These are phyloP conservation scores for Tautogolabrus adspersus DNA, from an alignment of 2,113 vertebrate genomes.

Conservation along the genomic window DNA sequence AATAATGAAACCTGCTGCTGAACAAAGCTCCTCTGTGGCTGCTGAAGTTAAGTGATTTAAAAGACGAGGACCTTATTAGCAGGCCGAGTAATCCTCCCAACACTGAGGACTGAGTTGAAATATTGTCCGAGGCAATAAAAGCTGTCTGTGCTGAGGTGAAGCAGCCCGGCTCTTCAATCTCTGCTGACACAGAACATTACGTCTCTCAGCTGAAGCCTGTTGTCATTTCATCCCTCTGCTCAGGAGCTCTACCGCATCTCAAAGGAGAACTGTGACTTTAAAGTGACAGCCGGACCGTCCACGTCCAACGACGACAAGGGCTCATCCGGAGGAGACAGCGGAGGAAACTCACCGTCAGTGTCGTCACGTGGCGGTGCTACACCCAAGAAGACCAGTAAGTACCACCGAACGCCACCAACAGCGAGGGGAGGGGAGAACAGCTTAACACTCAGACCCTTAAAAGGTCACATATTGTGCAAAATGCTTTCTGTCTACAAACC, in stretches of 20 bases:
- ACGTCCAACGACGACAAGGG: conserved; percentile 84
- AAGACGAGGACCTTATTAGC: conserved; percentile 12
- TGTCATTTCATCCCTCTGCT: conserved; percentile 13
- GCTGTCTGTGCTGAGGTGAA: conserved; percentile 12
- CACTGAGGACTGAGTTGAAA: conserved; percentile 27
- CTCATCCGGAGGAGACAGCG: conserved; percentile 89
- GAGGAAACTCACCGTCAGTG: conserved; percentile 83
- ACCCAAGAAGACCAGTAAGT: conserved; percentile 79
- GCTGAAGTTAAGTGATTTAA: conserved; percentile 9
- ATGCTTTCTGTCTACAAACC: too few relatives aligned
- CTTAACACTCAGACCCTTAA: too few relatives aligned
- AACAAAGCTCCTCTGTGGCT: conserved; percentile 1
- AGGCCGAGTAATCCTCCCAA: conserved; percentile 11
- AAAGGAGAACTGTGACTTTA: conserved; percentile 92
- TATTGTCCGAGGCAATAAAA: conserved; percentile 29
- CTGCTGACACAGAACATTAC: neutral
- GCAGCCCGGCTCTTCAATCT: neutral
- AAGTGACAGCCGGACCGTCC: conserved; percentile 80
- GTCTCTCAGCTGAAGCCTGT: conserved; percentile 2
- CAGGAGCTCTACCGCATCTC: conserved; percentile 95
- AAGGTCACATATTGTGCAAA: too few relatives aligned
- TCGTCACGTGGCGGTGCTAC: conserved; percentile 50
- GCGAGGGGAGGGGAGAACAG: too few relatives aligned
- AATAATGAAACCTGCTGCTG: conserved; percentile 14
- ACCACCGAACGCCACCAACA: neutral